These are phyloP conservation scores for Calliopsis andreniformis DNA, from an alignment of 1,140 invertebrate genomes.

Conservation along the genomic window DNA sequence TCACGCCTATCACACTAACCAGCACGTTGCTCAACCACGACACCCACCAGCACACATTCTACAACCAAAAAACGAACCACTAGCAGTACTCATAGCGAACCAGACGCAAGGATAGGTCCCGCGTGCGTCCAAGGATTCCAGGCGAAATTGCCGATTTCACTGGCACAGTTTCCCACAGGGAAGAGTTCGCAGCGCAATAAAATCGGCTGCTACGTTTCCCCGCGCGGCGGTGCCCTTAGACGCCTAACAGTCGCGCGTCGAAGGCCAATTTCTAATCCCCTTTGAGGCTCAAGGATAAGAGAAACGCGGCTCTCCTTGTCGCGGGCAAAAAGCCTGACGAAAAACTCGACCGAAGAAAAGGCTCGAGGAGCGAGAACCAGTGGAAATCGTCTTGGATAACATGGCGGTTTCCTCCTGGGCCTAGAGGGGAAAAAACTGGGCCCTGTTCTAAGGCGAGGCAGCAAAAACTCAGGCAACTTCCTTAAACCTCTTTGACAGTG, in stretches of 20 bases:
- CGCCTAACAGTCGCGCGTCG: conserved; percentile 9
- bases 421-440: conserved; percentile 17
- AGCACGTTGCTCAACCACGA: no score
- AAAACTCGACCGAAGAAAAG: conserved; percentile 48
- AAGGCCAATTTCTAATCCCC: conserved; percentile 78
- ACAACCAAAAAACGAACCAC: no score
- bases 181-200: conserved; percentile 24
- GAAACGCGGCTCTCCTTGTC: conserved; percentile 69
- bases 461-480: conserved; percentile 48
- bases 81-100: background rate
- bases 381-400: conserved; percentile 50
- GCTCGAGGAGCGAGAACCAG: conserved; percentile 6
- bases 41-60: no score
- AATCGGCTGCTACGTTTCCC: conserved; percentile 46
- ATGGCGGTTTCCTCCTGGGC: conserved; percentile 35
- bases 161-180: conserved; percentile 32
- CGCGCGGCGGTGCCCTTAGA: conserved; percentile 33
- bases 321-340: conserved; percentile 42
- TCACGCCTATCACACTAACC: no score
- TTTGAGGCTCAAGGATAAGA: conserved; percentile 71
- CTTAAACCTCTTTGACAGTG: conserved; percentile 41
- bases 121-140: conserved; percentile 1
- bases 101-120: background rate
- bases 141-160: conserved; percentile 47
- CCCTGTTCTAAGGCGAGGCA: background rate